Conservation (phyloP, 2,797 vertebrate genomes). For the Microctenopoma lineatum region DNA sequence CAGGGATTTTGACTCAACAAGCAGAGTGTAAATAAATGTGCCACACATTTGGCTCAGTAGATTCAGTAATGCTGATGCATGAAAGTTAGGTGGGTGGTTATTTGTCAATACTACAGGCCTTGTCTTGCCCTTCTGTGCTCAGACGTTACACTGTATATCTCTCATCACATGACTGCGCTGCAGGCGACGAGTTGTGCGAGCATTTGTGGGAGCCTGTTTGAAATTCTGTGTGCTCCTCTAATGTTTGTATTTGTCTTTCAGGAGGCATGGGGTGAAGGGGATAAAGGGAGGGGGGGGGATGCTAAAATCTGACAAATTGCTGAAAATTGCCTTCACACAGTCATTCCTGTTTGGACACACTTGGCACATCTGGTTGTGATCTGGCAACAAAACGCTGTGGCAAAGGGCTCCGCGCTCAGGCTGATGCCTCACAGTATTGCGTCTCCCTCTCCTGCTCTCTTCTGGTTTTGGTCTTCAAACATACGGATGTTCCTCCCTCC, state of each 20-base stretch:
- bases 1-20: slow-evolving; percentile 50
- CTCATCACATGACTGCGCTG: slow-evolving; percentile 61
- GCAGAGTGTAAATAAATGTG: slow-evolving; percentile 47
- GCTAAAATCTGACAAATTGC: slow-evolving; percentile 89
- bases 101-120: slow-evolving; percentile 74
- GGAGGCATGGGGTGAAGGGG: slow-evolving; percentile 62
- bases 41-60: slow-evolving; percentile 44
- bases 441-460: slow-evolving; percentile 37
- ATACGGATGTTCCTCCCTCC: slow-evolving; percentile 39
- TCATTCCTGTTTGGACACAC: slow-evolving; percentile 86
- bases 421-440: slow-evolving; percentile 77
- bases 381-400: slow-evolving; percentile 82
- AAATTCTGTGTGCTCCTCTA: slow-evolving; percentile 68
- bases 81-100: slow-evolving; percentile 64
- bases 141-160: slow-evolving; percentile 65
- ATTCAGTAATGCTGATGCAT: slow-evolving; percentile 62
- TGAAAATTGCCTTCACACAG: slow-evolving; percentile 88
- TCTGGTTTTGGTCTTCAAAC: slow-evolving; percentile 64
- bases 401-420: slow-evolving; percentile 74
- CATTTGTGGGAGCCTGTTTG: slow-evolving; percentile 61
- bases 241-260: slow-evolving; percentile 81
- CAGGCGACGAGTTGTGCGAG: slow-evolving; percentile 48
- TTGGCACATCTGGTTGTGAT: slow-evolving; percentile 88
- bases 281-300: slow-evolving; percentile 32
- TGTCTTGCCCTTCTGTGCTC: slow-evolving; percentile 67